Evolutionary conservation across 2,797 vertebrate species (phyloP), one percentile per base, ranked within the genome.

Genomic region (Myotis planiceps): DNA sequence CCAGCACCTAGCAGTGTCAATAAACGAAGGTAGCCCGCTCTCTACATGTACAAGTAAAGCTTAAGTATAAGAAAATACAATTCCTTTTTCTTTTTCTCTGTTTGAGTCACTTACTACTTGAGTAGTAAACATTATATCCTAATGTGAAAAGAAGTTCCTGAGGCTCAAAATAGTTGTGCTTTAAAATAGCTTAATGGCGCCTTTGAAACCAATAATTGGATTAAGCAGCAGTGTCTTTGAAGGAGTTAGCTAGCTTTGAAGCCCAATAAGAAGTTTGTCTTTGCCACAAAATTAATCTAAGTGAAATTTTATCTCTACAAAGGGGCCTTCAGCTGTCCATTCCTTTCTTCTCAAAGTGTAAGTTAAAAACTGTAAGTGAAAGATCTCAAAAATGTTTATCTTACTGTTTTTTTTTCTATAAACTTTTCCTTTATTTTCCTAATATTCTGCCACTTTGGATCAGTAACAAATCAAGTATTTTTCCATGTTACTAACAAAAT

Each of bases 151-250:
- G 42, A 86, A 37, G 9, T 85, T 69, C 10, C 27, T 5, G 3
- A 76, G 39, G 39, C 63, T 89, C 34, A 96, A 91, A 87, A 81
- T 10, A 90, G 75, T 15, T 79, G 65, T 91, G 91, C 60, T 92
- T 90, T 95, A 80, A 93, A 95, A 93, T n/a, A 92, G 32, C 25
- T 72, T 84, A 71, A 93, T 74, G 49, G 93, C 51, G 32, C 92
- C 66, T 96, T 94, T n/a, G 69, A 95, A 84, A 76, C 10, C 60
- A 81, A 47, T 65, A 85, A 92, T 55, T 58, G 1, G 39, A 94
- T 92, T 92, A 95, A 94, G 47, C 21, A 68, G 27, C 15, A 75
- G 15, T 18, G 34, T 71, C 83, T 88, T 76, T 4, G 1, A 90
- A 75, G n/a, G 47, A 84, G 42, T 49, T 19, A 71, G 32, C 13